Percentiles rank a stretch among this genome's conserved stretches.
Evolutionary conservation across 2,888 invertebrate species (phyloP).

Genomic region (Melinaea menophilus): DNA sequence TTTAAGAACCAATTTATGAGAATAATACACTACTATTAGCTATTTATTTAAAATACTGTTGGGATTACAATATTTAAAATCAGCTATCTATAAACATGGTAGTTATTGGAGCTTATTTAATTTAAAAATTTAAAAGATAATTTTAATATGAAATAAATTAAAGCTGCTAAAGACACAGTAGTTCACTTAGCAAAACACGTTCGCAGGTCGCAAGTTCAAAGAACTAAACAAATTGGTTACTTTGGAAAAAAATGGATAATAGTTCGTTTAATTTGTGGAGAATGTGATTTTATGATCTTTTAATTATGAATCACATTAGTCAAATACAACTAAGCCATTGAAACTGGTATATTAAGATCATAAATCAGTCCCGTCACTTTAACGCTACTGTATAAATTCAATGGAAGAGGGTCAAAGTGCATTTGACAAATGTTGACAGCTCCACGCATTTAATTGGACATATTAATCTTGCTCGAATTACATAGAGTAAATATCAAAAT

Average conservation of each 20-base stretch:
- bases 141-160: too few species aligned
- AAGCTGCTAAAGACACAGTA: too few species aligned
- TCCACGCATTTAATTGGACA: constrained; percentile 29
- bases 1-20: constrained; percentile 1
- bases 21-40: background rate
- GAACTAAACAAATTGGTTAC: too few species aligned
- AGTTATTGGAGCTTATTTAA: background rate
- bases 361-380: constrained; percentile 37
- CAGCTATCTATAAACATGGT: background rate
- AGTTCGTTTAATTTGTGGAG: too few species aligned
- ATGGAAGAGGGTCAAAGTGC: constrained; percentile 30
- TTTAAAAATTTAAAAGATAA: too few species aligned
- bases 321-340: constrained; percentile 3
- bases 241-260: too few species aligned
- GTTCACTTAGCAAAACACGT: too few species aligned
- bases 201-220: too few species aligned
- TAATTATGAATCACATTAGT: background rate
- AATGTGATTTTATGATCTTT: background rate
- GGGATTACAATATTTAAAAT: background rate
- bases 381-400: constrained; percentile 38
- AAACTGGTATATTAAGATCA: constrained; percentile 34
- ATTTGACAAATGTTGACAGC: constrained; percentile 39
- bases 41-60: background rate
- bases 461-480: constrained; percentile 15
- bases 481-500: background rate